Conservation (phyloP, 2,888 invertebrate species). For the Drosophila formosana region DNA sequence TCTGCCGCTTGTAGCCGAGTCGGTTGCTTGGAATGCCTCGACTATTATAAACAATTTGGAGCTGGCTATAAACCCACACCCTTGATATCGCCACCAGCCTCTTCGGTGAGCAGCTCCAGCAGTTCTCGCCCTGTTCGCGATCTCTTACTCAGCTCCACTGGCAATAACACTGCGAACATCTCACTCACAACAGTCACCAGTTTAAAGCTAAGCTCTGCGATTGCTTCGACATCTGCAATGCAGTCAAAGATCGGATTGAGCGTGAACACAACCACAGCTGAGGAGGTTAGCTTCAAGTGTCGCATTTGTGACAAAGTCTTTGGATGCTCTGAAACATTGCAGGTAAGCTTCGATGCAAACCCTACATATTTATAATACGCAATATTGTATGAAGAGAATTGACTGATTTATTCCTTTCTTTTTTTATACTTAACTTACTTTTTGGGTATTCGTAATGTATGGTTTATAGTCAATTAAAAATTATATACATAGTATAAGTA, state of each 20-base stretch:
- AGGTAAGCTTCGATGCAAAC: constrained; percentile 77
- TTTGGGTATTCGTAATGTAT: too few species aligned
- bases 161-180: constrained; percentile 53
- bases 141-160: constrained; percentile 28
- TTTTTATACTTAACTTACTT: too few species aligned
- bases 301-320: constrained; percentile 85
- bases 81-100: constrained; percentile 72
- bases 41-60: constrained; percentile 72
- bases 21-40: constrained; percentile 77
- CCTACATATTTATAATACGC: too few species aligned
- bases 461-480: too few species aligned
- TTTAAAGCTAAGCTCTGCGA: constrained; percentile 60
- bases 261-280: constrained; percentile 39
- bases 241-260: constrained; percentile 30
- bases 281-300: constrained; percentile 84
- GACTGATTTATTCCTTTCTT: too few species aligned
- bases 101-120: constrained; percentile 72
- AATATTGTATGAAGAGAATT: too few species aligned
- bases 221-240: constrained; percentile 21
- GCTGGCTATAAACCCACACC: constrained; percentile 60
- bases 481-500: too few species aligned
- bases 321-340: constrained; percentile 84
- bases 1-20: constrained; percentile 61
- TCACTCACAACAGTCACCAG: constrained; percentile 77
- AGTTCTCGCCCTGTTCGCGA: constrained; percentile 54